Evolutionary conservation across 2,797 vertebrate genomes (phyloP).

Genomic region (Pelochelys cantorii): DNA sequence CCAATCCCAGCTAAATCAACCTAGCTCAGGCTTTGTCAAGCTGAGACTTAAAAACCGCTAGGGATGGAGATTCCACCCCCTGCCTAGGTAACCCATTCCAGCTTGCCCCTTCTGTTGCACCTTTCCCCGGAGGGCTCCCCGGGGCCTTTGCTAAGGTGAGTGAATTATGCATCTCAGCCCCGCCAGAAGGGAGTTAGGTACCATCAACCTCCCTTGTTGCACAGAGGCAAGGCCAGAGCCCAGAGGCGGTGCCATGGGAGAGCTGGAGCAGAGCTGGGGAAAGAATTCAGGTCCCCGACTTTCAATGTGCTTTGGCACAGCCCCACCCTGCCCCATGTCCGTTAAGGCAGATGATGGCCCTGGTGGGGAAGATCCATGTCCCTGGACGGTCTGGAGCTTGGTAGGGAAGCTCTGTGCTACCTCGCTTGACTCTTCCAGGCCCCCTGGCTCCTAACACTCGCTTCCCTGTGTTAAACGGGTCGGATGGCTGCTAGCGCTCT

Average conservation of each 20-base stretch:
- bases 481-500: neutral
- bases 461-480: neutral
- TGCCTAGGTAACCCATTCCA: too few relatives aligned
- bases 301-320: neutral
- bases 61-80: too few relatives aligned
- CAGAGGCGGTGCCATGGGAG: too few relatives aligned
- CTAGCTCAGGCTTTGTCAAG: too few relatives aligned
- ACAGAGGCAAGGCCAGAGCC: neutral
- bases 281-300: neutral
- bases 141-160: neutral
- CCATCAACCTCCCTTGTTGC: neutral
- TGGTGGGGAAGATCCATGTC: neutral
- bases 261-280: neutral
- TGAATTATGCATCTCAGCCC: neutral
- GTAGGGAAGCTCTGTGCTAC: neutral
- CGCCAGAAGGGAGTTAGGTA: neutral
- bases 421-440: neutral
- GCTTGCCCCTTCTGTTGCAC: neutral
- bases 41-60: too few relatives aligned
- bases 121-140: rapidly evolving
- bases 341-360: neutral
- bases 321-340: neutral
- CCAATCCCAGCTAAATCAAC: too few relatives aligned
- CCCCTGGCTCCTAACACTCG: neutral
- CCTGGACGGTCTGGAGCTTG: neutral